A percentile compares a stretch with the other conserved stretches of the same genome.
Evolutionary conservation across 2,113 vertebrate genomes (phyloP).

Genomic region (Oceanodroma tethys): DNA sequence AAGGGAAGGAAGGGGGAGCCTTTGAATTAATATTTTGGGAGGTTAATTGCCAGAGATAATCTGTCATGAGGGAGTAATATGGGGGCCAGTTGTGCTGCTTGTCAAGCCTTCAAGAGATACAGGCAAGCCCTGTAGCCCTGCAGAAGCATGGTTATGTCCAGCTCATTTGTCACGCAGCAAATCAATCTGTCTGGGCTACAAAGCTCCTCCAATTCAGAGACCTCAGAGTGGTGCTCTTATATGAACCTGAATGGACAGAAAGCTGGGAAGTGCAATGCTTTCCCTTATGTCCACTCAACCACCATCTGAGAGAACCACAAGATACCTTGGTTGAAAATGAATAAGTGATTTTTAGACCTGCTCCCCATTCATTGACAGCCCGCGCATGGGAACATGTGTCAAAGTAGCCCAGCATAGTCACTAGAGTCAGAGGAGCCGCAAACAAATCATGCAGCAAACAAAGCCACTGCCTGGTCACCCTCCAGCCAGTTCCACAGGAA

Average conservation of each 20-base stretch:
- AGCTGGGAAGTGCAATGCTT: background rate
- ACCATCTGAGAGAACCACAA: background rate
- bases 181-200: background rate
- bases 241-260: background rate
- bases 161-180: background rate
- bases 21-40: background rate
- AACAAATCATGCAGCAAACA: background rate
- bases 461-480: background rate
- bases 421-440: background rate
- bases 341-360: background rate
- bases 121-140: background rate
- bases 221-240: background rate
- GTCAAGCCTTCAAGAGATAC: background rate
- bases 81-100: background rate
- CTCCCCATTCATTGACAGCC: background rate
- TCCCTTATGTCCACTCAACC: background rate
- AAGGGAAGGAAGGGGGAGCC: background rate
- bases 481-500: background rate
- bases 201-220: background rate
- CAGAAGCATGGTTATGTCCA: background rate
- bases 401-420: background rate
- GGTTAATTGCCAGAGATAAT: background rate
- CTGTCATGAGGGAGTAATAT: background rate
- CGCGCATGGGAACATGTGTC: accelerated
- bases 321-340: background rate